Base-by-base conservation (phyloP, 2,113 vertebrate genomes). In the Gnathonemus echidnorhynchus region DNA sequence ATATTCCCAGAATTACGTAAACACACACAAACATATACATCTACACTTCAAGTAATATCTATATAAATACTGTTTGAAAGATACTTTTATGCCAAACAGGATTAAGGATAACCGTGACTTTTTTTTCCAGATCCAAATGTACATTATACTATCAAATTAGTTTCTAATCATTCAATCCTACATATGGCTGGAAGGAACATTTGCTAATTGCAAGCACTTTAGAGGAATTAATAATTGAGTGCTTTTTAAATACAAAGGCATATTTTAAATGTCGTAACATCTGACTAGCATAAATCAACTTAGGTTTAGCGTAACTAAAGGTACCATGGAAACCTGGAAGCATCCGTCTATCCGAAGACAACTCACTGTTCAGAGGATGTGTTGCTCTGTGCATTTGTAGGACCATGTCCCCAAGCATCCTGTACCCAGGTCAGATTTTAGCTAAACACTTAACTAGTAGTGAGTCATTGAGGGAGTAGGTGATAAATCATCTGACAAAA, bases 111-210 rank as follows among this genome's bases (percentile, higher is more conserved):
- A 85, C 45, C 83, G 6, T 85, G n/a, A 48, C 21, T 48, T 85
- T 48, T 83, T 48, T 84, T 48, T 19, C 42, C 83, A 85, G 45
- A n/a, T 85, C 42, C 19, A 11, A 85, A 48, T 85, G 83, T 48
- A 87, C n/a, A 53, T 52, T 87, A 31, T 35, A 46, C 48, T 56
- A 87, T 35, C 50, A 53, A 52, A 53, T 87, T 35, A 87, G 49
- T 35, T 53, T 24, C 86, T 87, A 35, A 35, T 53, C 50, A 87
- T 87, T 87, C 53, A 13, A 35, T 53, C 6, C 45, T 87, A 53
- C n/a, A 31, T 53, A 87, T 53, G 86, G 50, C 86, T 87, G 86
- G 49, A 53, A 87, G 48, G 27, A 87, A 87, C 49, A 53, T 87
- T 56, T 52, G 86, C 27, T 53, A 87, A 53, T 53, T 53, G 86